Evolutionary conservation across 2,888 invertebrate genomes (phyloP).

Genomic region (Cremastinae sp.): DNA sequence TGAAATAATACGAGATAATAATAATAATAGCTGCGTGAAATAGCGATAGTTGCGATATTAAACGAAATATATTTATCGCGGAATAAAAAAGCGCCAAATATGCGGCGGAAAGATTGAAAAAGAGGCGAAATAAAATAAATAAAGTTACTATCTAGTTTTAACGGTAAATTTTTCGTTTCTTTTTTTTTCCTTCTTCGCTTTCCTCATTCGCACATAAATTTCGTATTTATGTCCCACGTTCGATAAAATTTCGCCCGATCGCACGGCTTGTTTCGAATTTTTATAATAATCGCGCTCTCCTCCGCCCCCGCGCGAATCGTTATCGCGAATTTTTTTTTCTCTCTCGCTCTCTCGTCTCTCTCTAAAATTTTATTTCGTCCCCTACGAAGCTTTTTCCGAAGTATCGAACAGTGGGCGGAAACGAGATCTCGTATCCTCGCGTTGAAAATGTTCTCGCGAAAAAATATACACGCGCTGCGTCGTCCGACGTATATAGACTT

Average conservation of each 20-base stretch:
- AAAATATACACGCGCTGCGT: conserved; percentile 35
- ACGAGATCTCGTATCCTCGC: conserved; percentile 50
- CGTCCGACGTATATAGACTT: background rate
- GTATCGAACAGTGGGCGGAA: conserved; percentile 52
- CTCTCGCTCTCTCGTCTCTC: too few relatives aligned
- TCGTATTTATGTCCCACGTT: too few relatives aligned
- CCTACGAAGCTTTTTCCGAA: background rate
- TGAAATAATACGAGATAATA: conserved; percentile 5
- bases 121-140: background rate
- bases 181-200: too few relatives aligned
- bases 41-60: background rate
- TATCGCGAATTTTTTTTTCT: too few relatives aligned
- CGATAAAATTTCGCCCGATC: too few relatives aligned
- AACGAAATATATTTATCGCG: background rate
- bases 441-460: conserved; percentile 14
- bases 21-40: background rate
- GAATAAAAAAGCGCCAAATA: background rate
- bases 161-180: too few relatives aligned
- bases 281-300: background rate
- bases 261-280: too few relatives aligned
- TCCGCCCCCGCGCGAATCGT: too few relatives aligned
- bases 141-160: too few relatives aligned
- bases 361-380: too few relatives aligned
- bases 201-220: background rate
- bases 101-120: background rate